Conservation (phyloP, 2,888 invertebrate genomes). For the Chaetoderma sp. region DNA sequence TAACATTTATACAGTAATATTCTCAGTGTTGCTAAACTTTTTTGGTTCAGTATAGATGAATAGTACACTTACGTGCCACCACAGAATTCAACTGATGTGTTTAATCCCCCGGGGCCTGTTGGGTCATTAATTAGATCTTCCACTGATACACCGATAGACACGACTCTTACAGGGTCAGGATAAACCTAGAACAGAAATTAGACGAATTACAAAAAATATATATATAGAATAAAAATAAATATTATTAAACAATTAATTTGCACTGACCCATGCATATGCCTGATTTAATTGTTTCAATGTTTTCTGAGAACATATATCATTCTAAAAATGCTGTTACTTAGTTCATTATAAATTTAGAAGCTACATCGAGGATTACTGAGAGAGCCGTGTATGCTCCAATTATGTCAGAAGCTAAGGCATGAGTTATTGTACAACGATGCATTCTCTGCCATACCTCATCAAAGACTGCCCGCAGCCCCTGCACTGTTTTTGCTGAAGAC, state of each 20-base stretch:
- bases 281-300: background rate
- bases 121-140: slow-evolving; percentile 91
- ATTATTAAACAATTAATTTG: background rate
- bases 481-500: slow-evolving; percentile 84
- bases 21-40: no score
- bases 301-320: no score
- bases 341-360: no score
- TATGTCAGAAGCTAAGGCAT: no score
- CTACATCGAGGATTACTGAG: no score
- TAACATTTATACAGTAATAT: no score
- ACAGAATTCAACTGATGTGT: slow-evolving; percentile 98
- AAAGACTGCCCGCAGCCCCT: slow-evolving; percentile 86
- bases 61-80: slow-evolving; percentile 87
- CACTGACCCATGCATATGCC: background rate
- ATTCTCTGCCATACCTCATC: slow-evolving; percentile 81
- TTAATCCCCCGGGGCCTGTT: slow-evolving; percentile 80
- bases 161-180: slow-evolving; percentile 87
- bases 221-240: background rate
- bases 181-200: slow-evolving; percentile 76
- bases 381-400: no score
- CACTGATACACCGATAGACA: slow-evolving; percentile 93
- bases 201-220: background rate
- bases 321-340: no score
- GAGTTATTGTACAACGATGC: no score
- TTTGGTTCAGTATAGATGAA: background rate